A percentile compares a stretch with the other conserved stretches of the same genome.
Conservation (phyloP, 2,888 invertebrate genomes). For the Amiota mariae region DNA sequence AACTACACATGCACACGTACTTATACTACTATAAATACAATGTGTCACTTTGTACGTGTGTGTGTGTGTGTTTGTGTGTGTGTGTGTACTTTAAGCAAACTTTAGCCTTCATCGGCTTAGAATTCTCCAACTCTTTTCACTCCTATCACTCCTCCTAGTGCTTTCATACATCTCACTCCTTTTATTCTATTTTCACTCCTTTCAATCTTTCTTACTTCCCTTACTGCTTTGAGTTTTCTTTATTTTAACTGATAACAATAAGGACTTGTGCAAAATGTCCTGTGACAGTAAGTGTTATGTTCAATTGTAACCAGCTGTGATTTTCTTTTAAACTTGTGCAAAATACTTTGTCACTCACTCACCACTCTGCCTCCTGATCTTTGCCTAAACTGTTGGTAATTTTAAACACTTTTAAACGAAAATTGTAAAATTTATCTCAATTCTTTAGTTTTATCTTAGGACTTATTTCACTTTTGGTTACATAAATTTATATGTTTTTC, state of each 20-base stretch:
- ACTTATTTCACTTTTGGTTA: background rate
- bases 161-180: no score
- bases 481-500: constrained; percentile 28
- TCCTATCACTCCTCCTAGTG: background rate
- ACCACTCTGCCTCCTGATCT: background rate
- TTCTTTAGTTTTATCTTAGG: background rate
- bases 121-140: no score
- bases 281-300: constrained; percentile 21
- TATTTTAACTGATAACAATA: background rate
- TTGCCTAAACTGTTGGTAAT: background rate
- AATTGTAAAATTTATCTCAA: constrained; percentile 1
- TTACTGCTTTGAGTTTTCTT: background rate
- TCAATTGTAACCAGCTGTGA: constrained; percentile 17
- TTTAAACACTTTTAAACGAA: background rate
- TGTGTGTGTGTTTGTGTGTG: background rate
- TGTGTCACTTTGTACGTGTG: background rate
- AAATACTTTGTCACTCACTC: background rate
- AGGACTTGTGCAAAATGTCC: background rate
- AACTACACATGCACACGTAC: background rate
- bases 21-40: background rate
- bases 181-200: no score
- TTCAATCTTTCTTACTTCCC: background rate
- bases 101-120: background rate
- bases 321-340: background rate
- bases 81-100: constrained; percentile 4